A percentile compares a stretch with the other conserved stretches of the same genome.
These are phyloP conservation scores for Masnerella sp. DNA, from an alignment of 2,888 invertebrate species.

Conservation along the genomic window DNA sequence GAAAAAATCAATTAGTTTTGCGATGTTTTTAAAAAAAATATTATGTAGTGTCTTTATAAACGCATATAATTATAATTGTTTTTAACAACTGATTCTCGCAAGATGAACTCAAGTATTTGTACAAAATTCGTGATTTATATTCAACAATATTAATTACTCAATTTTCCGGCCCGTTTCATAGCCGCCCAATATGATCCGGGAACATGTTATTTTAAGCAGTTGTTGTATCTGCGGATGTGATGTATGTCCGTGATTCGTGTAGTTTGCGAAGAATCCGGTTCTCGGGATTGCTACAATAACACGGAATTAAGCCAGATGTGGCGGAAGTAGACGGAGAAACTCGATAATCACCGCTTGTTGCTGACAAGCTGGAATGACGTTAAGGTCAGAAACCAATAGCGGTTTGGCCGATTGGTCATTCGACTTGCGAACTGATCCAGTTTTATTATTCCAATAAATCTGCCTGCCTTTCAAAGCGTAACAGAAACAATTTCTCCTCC, in stretches of 20 bases:
- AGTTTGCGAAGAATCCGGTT: conserved; percentile 18
- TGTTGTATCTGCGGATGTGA: not conserved
- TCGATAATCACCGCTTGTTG: conserved; percentile 53
- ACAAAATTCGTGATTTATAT: too few species aligned
- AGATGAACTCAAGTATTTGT: too few species aligned
- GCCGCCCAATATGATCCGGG: too few species aligned
- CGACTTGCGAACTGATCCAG: conserved; percentile 13
- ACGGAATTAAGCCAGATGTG: conserved; percentile 38
- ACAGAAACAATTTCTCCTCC: too few species aligned
- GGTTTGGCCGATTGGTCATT: conserved; percentile 17
- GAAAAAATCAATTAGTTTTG: too few species aligned
- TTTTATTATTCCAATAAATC: conserved; percentile 17
- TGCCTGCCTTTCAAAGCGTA: not conserved
- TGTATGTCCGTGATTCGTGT: conserved; percentile 5
- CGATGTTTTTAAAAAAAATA: too few species aligned
- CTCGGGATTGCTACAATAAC: conserved; percentile 23
- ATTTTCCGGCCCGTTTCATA: not conserved
- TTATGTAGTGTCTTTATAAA: too few species aligned
- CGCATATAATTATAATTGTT: too few species aligned
- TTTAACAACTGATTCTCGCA: too few species aligned
- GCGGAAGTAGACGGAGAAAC: conserved; percentile 38
- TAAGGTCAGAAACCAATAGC: conserved; percentile 47
- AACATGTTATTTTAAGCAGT: conserved; percentile 10
- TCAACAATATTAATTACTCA: not conserved
- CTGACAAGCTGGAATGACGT: conserved; percentile 48